Evolutionary conservation across 2,888 invertebrate genomes (phyloP).

Genomic region (Dryadula phaetusa): DNA sequence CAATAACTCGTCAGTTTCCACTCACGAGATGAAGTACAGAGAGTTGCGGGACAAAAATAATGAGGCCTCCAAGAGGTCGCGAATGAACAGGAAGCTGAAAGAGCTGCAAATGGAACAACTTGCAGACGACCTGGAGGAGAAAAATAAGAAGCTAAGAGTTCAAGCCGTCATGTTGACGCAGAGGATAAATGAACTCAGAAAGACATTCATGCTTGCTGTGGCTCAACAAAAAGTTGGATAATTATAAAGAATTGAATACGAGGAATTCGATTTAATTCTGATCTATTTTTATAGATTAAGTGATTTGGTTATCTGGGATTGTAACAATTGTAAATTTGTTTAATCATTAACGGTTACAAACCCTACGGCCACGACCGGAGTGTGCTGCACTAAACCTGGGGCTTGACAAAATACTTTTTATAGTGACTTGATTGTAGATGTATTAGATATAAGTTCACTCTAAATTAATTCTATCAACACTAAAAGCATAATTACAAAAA

Average conservation of each 20-base stretch:
- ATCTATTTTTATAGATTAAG: slow-evolving; percentile 55
- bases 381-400: slow-evolving; percentile 36
- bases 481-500: slow-evolving; percentile 47
- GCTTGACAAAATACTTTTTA: slow-evolving; percentile 39
- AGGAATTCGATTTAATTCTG: slow-evolving; percentile 40
- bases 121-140: slow-evolving; percentile 83
- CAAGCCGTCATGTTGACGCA: slow-evolving; percentile 88
- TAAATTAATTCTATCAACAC: slow-evolving; percentile 42
- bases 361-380: slow-evolving; percentile 30
- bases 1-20: slow-evolving; percentile 71
- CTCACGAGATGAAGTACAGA: slow-evolving; percentile 84
- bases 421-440: slow-evolving; percentile 45
- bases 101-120: slow-evolving; percentile 81
- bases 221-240: slow-evolving; percentile 76
- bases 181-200: slow-evolving; percentile 86
- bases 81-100: slow-evolving; percentile 88
- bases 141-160: slow-evolving; percentile 86
- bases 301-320: slow-evolving; percentile 28
- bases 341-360: slow-evolving; percentile 15
- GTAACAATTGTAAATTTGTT: slow-evolving; percentile 30
- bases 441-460: slow-evolving; percentile 44
- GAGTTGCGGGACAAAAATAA: slow-evolving; percentile 91
- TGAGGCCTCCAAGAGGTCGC: slow-evolving; percentile 89
- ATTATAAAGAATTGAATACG: slow-evolving; percentile 32
- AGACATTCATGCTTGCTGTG: slow-evolving; percentile 86